Base-by-base conservation (phyloP, 2,888 invertebrate genomes). In the Napeogenes sylphis region DNA sequence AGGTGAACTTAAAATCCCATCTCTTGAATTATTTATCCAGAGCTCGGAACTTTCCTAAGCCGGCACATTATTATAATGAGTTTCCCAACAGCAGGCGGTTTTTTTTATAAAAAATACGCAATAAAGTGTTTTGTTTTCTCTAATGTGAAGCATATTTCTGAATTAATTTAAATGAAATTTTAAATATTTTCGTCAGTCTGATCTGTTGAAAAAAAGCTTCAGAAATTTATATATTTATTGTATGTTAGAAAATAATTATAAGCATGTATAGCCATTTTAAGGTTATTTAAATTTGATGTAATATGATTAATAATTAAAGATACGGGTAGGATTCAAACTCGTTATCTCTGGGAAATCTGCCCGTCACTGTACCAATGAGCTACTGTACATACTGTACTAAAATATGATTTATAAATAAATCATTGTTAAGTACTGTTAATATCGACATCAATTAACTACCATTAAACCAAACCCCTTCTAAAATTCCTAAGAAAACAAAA, bases 11-110 rank as follows among this genome's bases (percentile, higher is more conserved):
- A 32, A 51, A 59, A 47, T 59, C 58, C 42, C 5, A 56, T 61
- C 65, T 66, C 62, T 35, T 66, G 68, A 64, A 68, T 67, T 65
- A 68, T 66, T 68, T 67, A 64, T 63, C 54, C 55, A 30, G 47
- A 35, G 58, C 62, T 55, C 58, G 46, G 45, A 70, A 66, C 67
- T 73, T 68, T 59, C 67, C 66, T 61, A 61, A 65, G 73, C 68
- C 72, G 64, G 76, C 73, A 76, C 81, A 87, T 90, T 90, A 88
- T 82, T 76, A 82, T 89, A 89, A 90, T 81, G 85, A 86, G 82
- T 82, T 83, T 76, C 66, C 75, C 73, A 81, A 81, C 82, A 85
- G 81, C 82, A 75, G 75, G 75, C 75, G 74, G 79, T 81, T 83
- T 85, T 81, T 78, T 74, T 82, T 79, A 70, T 71, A 76, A 85